Evolutionary conservation across 1,140 invertebrate genomes (phyloP).

Genomic region (Aphaenogaster floridana): DNA sequence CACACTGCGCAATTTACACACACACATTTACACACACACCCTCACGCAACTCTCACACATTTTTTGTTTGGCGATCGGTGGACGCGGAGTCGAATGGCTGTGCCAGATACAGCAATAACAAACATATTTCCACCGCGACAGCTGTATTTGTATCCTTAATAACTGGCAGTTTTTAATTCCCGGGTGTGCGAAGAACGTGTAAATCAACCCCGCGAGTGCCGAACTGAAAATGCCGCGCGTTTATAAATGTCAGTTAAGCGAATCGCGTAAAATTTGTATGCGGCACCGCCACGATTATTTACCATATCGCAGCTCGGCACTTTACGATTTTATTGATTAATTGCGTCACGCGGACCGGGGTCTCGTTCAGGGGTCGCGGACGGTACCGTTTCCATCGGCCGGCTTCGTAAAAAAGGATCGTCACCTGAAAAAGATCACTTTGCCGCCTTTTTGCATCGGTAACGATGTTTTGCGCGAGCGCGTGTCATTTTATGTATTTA

Average conservation of each 20-base stretch:
- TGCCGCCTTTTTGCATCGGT: not conserved
- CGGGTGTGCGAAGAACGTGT: not conserved
- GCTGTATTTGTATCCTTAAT: slow-evolving; percentile 1
- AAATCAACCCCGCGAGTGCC: not conserved
- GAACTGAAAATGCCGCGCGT: not conserved
- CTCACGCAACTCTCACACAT: not conserved
- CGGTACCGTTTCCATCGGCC: not conserved
- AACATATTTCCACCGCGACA: slow-evolving; percentile 22
- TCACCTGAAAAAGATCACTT: slow-evolving; percentile 1
- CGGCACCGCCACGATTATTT: not conserved
- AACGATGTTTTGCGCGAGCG: slow-evolving; percentile 11
- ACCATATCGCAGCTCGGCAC: not conserved
- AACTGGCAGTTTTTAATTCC: slow-evolving; percentile 28
- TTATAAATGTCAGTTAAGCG: slow-evolving; percentile 16
- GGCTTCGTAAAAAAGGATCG: not conserved
- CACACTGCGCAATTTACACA: not conserved
- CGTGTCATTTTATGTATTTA: slow-evolving; percentile 29
- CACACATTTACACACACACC: not conserved
- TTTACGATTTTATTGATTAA: slow-evolving; percentile 36
- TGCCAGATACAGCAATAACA: not conserved
- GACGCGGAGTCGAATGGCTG: not conserved
- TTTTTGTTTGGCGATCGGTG: not conserved
- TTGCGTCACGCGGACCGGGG: not conserved
- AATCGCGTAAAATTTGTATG: slow-evolving; percentile 19
- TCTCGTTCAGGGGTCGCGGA: not conserved